phyloP scores from a whole-genome alignment of 2,888 invertebrate species.

The Dasypolia templi region DNA sequence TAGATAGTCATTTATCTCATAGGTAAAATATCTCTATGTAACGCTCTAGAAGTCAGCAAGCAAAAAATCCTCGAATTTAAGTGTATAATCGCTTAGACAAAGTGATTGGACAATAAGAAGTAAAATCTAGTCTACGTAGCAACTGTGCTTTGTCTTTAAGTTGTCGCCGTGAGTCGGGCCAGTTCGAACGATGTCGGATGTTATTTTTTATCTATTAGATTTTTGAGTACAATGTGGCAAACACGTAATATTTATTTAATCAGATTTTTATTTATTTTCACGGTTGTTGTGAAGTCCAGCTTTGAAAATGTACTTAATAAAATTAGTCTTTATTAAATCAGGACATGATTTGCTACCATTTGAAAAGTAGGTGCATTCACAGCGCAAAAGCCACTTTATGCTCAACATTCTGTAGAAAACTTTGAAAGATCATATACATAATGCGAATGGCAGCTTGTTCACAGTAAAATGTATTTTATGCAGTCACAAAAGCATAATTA shows the following conservation, averaged over 20 bases:
- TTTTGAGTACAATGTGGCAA: conserved; percentile 44
- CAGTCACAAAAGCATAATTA: conserved; percentile 72
- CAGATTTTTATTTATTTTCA: neutral
- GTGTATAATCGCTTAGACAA: conserved; percentile 82
- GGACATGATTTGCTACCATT: neutral
- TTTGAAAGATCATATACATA: conserved; percentile 61
- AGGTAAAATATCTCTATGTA: conserved; percentile 8
- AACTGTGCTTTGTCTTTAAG: conserved; percentile 81
- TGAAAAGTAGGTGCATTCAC: neutral
- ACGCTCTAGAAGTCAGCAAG: conserved; percentile 46
- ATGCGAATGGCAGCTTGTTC: conserved; percentile 68
- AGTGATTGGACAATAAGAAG: conserved; percentile 89
- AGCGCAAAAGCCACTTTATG: conserved; percentile 32
- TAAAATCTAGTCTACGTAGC: conserved; percentile 86
- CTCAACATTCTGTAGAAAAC: conserved; percentile 32
- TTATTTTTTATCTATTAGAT: conserved; percentile 28
- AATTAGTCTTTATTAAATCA: neutral
- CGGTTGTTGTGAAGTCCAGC: neutral
- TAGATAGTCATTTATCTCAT: neutral
- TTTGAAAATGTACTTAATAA: conserved; percentile 32
- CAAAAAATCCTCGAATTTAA: conserved; percentile 86
- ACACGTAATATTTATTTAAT: neutral
- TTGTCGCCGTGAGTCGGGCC: conserved; percentile 57
- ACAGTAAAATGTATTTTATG: conserved; percentile 66
- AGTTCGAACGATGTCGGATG: conserved; percentile 56